Base-by-base conservation (phyloP, 2,888 invertebrate genomes). In the Agrotis ipsilon region DNA sequence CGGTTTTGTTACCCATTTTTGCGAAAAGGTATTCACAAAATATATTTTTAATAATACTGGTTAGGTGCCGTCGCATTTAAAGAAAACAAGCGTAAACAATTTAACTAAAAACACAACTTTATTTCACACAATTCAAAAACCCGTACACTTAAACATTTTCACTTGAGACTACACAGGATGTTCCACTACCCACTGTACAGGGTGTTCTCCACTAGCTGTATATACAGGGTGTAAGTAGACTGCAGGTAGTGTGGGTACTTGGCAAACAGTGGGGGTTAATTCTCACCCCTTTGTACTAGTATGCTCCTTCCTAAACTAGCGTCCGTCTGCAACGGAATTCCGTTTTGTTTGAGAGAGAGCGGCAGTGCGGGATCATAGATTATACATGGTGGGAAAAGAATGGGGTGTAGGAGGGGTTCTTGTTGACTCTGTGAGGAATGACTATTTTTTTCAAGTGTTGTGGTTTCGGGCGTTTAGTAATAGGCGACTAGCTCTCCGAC, bases 301-400 rank as follows among this genome's bases (percentile, higher is more conserved):
- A 71, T 72, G 77, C 82, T 71, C 32, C 63, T 68, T 83, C 84
- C 84, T 78, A 75, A 72, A 80, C 84, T 80, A 82, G 55, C 71
- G 84, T 76, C 84, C 84, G 84, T 82, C 84, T 84, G 82, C 64
- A 72, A 61, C 84, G 84, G 84, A 84, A 84, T 84, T 84, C 84
- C 84, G 84, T 84, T 84, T 84, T 84, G 84, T 84, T 84, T 78
- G 82, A 82, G 80, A 71, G 78, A 75, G 75, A 62, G 49, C 18
- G 54, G 24, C 19, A 76, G 75, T 62, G 49, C 16, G 45, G 18
- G 11, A 4, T 0, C 68, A 75, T n/a, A 80, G 84, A 84, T 45
- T 76, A 76, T 48, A 49, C n/a, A 9, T 24, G 3, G 49, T 27
- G 14, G 16, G 6, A 3, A 19, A 3, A 3, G n/a, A 55, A 1